Evolutionary conservation across 2,888 invertebrate species (phyloP).

Genomic region (Sisyra terminalis): DNA sequence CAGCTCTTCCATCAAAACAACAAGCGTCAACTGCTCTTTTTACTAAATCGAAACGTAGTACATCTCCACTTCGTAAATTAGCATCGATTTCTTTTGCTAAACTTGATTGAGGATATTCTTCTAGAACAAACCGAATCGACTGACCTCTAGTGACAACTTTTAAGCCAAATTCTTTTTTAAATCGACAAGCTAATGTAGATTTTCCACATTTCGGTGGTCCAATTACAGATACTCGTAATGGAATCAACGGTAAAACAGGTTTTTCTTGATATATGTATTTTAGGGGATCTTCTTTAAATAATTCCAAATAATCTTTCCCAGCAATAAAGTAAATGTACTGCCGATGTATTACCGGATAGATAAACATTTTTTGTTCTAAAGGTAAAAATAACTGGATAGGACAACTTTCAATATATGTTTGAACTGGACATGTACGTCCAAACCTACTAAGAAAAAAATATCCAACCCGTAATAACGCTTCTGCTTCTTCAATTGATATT

Average conservation of each 20-base stretch:
- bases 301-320: conserved; percentile 28
- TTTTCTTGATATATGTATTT: conserved; percentile 33
- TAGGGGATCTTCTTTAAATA: conserved; percentile 37
- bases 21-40: conserved; percentile 35
- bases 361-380: conserved; percentile 23
- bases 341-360: conserved; percentile 39
- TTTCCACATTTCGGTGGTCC: conserved; percentile 48
- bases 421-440: conserved; percentile 46
- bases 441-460: conserved; percentile 45
- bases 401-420: conserved; percentile 31
- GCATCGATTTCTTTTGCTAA: conserved; percentile 28
- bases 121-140: conserved; percentile 31
- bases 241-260: conserved; percentile 29
- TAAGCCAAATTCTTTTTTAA: conserved; percentile 34
- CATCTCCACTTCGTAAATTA: conserved; percentile 27
- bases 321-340: conserved; percentile 40
- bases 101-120: conserved; percentile 32
- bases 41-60: conserved; percentile 27
- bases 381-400: conserved; percentile 33
- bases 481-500: conserved; percentile 34
- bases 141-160: conserved; percentile 35
- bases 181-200: conserved; percentile 34
- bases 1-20: conserved; percentile 28
- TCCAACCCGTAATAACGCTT: conserved; percentile 36
- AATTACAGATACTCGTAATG: conserved; percentile 35